Evolutionary conservation across 2,888 invertebrate species (phyloP), one percentile per base, ranked within the genome.

Genomic region (Carterocephalus palaemon): DNA sequence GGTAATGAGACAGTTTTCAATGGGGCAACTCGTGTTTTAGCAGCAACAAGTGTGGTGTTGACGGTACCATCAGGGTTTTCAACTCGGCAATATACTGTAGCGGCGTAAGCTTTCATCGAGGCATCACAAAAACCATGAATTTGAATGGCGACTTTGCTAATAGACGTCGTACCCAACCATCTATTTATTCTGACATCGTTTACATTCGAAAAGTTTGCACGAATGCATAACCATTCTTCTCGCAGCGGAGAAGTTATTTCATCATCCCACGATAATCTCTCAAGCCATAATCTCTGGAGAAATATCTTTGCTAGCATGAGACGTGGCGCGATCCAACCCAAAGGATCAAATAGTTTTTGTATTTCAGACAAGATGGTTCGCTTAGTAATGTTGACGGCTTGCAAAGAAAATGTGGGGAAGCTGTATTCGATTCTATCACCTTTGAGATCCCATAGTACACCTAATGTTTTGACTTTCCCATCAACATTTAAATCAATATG

Each of bases 281-380:
- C 34, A 2, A 34, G 22, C 34, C 33, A 33, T 7, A 33, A 13
- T n/a, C 13, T 13, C 15, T 34, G 34, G 8, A 34, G 17, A 46
- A 52, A 53, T 20, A 31, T 24, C 19, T 48, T 48, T 1, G 48
- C 48, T n/a, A 4, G 31, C 4, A 47, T 8, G 10, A 46, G 29
- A 4, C 49, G 36, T 10, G 54, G 49, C 6, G 50, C 37, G 17
- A 52, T 36, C 48, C 50, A 52, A 7, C 54, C 50, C 8, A 52
- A 17, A 2, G 52, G 54, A 23, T 54, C 52, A 19, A 45, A 54
- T 3, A 46, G 15, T 36, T 46, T 50, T 2, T 52, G 52, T 22
- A 54, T 50, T 4, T 31, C 33, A 9, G 49, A 50, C 4, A 52
- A 19, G 6, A 52, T 51, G 28, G 28, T 34, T 37, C 51, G 31